Evolutionary conservation across 2,888 invertebrate species (phyloP).

Genomic region (Carabus problematicus): DNA sequence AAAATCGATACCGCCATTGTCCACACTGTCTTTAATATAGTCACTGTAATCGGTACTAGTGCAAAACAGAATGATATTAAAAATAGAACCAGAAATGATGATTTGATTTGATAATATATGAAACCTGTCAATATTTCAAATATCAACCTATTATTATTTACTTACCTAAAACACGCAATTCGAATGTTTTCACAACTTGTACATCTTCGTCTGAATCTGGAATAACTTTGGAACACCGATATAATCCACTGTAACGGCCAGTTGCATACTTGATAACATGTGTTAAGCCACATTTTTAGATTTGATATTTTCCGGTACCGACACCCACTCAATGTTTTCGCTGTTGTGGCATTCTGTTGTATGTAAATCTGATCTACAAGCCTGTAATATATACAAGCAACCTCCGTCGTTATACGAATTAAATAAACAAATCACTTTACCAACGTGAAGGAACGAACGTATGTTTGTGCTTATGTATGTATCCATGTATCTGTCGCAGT

Average conservation of each 20-base stretch:
- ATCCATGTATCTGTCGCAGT: too few relatives aligned
- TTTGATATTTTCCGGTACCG: conserved; percentile 3
- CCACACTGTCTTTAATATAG: too few relatives aligned
- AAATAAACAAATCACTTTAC: too few relatives aligned
- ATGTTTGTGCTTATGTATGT: too few relatives aligned
- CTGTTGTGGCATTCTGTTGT: conserved; percentile 19
- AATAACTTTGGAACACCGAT: conserved; percentile 51
- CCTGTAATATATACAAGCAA: not conserved
- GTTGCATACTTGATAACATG: conserved; percentile 50
- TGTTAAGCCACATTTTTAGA: conserved; percentile 45
- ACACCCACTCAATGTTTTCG: conserved; percentile 25
- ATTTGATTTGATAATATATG: conserved; percentile 6
- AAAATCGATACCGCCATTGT: too few relatives aligned
- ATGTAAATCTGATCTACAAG: conserved; percentile 28
- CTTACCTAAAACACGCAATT: conserved; percentile 51
- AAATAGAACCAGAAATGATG: conserved; percentile 53
- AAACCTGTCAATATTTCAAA: too few relatives aligned
- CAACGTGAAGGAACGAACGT: too few relatives aligned
- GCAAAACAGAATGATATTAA: conserved; percentile 54
- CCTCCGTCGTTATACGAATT: too few relatives aligned
- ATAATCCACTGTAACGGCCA: conserved; percentile 51
- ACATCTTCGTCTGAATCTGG: conserved; percentile 26
- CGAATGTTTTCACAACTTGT: conserved; percentile 49
- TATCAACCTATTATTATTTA: not conserved
- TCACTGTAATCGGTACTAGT: too few relatives aligned